Percentiles rank a stretch among this genome's conserved stretches.
Evolutionary conservation across 2,113 vertebrate species (phyloP).

Genomic region (Plecotus auritus): DNA sequence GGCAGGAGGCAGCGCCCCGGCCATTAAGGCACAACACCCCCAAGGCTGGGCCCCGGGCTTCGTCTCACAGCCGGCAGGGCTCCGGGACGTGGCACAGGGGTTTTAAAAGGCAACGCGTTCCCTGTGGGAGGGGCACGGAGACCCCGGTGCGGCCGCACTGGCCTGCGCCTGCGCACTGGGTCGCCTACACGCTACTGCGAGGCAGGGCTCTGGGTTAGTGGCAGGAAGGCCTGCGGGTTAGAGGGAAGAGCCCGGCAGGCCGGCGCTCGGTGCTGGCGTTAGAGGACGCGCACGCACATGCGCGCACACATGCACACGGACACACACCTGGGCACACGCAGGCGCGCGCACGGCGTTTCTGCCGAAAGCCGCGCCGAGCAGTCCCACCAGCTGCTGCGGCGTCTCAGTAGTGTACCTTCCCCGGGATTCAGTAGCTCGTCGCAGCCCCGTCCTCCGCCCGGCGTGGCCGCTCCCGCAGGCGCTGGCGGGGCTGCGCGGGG

Average conservation of each 20-base stretch:
- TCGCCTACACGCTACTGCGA: conserved; percentile 49
- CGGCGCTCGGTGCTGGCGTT: background rate
- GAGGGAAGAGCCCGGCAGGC: conserved; percentile 57
- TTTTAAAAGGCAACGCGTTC: conserved; percentile 48
- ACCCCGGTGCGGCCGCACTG: conserved; percentile 14
- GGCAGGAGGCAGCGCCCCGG: conserved; percentile 38
- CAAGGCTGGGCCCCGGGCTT: background rate
- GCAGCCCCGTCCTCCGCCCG: background rate
- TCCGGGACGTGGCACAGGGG: conserved; percentile 43
- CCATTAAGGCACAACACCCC: conserved; percentile 56
- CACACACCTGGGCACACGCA: too few species aligned
- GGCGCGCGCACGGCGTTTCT: background rate
- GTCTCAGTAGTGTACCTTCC: background rate
- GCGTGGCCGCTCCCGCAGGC: too few species aligned
- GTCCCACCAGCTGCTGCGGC: background rate
- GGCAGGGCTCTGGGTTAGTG: conserved; percentile 30
- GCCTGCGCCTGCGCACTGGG: background rate
- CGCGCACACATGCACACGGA: background rate
- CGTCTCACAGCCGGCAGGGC: background rate
- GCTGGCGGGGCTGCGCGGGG: too few species aligned
- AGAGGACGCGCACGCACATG: fast-evolving
- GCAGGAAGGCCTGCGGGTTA: conserved; percentile 66
- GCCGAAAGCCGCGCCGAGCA: background rate
- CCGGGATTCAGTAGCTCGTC: background rate
- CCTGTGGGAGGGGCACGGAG: conserved; percentile 12